phyloP scores from a whole-genome alignment of 2,113 vertebrate species.

The Aspidoscelis tigris region DNA sequence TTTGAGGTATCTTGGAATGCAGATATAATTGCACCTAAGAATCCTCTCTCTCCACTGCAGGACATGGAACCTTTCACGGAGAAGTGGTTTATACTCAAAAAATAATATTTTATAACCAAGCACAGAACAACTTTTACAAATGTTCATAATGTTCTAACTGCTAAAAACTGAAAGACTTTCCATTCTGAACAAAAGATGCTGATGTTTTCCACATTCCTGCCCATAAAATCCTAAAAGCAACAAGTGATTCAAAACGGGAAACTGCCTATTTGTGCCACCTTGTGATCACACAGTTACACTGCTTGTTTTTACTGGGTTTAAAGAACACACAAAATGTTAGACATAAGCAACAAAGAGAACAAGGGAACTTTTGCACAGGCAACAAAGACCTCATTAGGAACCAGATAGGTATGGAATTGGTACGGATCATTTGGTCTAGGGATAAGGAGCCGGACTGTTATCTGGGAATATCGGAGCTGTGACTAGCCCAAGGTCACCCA shows the following conservation, averaged over 20 bases:
- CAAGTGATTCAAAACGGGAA: not conserved
- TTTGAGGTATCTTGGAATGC: no score
- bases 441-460: no score
- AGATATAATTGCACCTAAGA: no score
- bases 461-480: no score
- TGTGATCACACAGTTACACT: not conserved
- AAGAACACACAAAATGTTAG: not conserved
- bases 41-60: no score
- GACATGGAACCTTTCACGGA: no score
- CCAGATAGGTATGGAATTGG: no score
- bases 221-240: not conserved
- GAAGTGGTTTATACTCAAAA: not conserved
- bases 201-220: slow-evolving; percentile 3
- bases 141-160: slow-evolving; percentile 5
- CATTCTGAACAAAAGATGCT: not conserved
- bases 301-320: not conserved
- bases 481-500: no score
- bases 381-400: no score
- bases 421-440: no score
- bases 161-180: slow-evolving; percentile 35
- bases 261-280: not conserved
- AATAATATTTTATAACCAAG: slow-evolving; percentile 34
- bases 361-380: no score
- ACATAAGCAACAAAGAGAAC: not conserved
- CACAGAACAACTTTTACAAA: slow-evolving; percentile 39